phyloP scores from a whole-genome alignment of 2,113 vertebrate genomes.

The Piprites chloris region DNA sequence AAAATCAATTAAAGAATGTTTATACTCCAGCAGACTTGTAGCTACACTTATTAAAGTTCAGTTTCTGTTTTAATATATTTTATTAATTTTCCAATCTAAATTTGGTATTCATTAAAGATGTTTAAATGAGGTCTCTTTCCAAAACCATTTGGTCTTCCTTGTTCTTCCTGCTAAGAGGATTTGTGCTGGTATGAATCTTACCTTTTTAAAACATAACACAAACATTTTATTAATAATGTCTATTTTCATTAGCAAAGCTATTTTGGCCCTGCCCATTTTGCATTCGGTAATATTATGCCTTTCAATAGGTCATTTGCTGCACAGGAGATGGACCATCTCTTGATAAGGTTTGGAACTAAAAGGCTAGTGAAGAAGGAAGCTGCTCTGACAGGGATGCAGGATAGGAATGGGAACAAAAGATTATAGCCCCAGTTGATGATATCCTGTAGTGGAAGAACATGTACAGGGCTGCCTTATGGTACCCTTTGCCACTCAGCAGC shows the following conservation, averaged over 20 bases:
- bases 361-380: neutral
- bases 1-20: slow-evolving; percentile 58
- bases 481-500: neutral
- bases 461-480: neutral
- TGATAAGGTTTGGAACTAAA: neutral
- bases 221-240: neutral
- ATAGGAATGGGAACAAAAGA: neutral
- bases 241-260: neutral
- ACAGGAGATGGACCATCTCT: neutral
- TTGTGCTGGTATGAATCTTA: neutral
- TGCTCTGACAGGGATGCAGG: neutral
- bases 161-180: neutral
- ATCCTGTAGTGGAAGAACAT: neutral
- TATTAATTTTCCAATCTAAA: slow-evolving; percentile 43
- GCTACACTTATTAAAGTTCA: slow-evolving; percentile 26
- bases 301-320: neutral
- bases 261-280: neutral
- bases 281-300: neutral
- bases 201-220: neutral
- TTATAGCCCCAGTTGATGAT: neutral
- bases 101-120: slow-evolving; percentile 7
- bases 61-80: neutral
- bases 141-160: slow-evolving; percentile 16
- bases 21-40: slow-evolving; percentile 1
- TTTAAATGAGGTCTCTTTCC: neutral